These are phyloP conservation scores for Ditula angustiorana DNA, from an alignment of 2,888 invertebrate genomes.

Conservation along the genomic window DNA sequence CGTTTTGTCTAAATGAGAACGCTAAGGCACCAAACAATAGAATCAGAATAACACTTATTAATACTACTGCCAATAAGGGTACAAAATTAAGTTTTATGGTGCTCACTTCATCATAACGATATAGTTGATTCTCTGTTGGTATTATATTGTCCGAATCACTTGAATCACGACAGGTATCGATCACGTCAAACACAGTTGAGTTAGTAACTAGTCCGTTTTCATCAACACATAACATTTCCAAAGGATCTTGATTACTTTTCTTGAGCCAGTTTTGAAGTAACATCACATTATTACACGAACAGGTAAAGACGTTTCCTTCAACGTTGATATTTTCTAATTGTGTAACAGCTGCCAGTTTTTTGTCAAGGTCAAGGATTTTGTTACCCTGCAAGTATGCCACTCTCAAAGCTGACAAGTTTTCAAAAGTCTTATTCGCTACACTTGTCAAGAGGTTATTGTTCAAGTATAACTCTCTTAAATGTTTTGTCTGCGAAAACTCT, in stretches of 20 bases:
- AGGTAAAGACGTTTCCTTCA: constrained; percentile 92
- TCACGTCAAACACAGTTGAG: constrained; percentile 76
- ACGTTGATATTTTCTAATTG: constrained; percentile 88
- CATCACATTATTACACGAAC: constrained; percentile 89
- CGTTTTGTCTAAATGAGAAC: constrained; percentile 91
- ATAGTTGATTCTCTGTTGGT: constrained; percentile 84
- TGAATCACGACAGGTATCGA: constrained; percentile 80
- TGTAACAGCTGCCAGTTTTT: constrained; percentile 86
- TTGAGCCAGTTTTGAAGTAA: constrained; percentile 89
- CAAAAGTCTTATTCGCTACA: constrained; percentile 91
- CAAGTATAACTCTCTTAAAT: constrained; percentile 91
- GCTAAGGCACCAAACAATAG: constrained; percentile 89
- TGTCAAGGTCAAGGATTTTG: constrained; percentile 89
- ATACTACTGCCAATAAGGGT: constrained; percentile 90
- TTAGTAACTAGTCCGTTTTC: constrained; percentile 76
- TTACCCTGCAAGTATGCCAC: constrained; percentile 91
- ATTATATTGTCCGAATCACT: constrained; percentile 83
- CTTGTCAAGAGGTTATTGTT: constrained; percentile 91
- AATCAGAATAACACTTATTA: constrained; percentile 90
- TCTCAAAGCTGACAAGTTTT: constrained; percentile 89
- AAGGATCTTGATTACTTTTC: constrained; percentile 86
- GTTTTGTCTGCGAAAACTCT: constrained; percentile 92
- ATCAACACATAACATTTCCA: constrained; percentile 88
- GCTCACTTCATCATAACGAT: constrained; percentile 88
- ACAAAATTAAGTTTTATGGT: constrained; percentile 89